Evolutionary conservation across 2,888 invertebrate species (phyloP).

Genomic region (Ceratothoa steindachneri): DNA sequence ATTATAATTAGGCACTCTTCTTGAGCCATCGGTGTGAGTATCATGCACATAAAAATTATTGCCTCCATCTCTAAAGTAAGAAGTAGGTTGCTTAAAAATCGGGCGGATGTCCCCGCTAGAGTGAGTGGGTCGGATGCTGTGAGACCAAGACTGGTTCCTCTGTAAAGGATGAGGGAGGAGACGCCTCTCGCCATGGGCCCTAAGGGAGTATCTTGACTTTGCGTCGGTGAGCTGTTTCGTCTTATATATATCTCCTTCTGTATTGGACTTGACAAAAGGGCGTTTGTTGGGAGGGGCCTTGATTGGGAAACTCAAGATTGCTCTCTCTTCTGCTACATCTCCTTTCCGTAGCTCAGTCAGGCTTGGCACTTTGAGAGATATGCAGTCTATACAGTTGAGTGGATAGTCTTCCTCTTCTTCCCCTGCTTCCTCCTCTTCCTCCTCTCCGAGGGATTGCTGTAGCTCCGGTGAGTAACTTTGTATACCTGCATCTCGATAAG

Average conservation of each 20-base stretch:
- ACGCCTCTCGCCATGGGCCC: neutral
- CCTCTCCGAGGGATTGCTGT: neutral
- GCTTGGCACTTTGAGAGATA: neutral
- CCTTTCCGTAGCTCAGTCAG: conserved; percentile 4
- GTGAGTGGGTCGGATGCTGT: neutral
- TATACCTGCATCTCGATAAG: neutral
- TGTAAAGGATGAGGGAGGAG: neutral
- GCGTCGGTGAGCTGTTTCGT: neutral
- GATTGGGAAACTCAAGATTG: neutral
- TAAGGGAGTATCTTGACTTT: neutral
- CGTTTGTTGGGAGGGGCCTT: neutral
- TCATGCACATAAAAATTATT: neutral
- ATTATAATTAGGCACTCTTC: conserved; percentile 13
- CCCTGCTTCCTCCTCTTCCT: neutral
- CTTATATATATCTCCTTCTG: neutral
- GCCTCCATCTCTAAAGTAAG: neutral
- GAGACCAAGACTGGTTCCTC: conserved; percentile 5
- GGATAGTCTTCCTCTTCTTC: neutral
- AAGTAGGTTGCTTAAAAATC: neutral
- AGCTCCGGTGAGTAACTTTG: neutral
- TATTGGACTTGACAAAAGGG: neutral
- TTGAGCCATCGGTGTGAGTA: neutral
- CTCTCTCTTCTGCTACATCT: neutral
- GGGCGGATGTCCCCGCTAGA: neutral
- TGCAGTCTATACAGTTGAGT: neutral